Evolutionary conservation across 2,888 invertebrate species (phyloP).

Genomic region (Agonum fuliginosum): DNA sequence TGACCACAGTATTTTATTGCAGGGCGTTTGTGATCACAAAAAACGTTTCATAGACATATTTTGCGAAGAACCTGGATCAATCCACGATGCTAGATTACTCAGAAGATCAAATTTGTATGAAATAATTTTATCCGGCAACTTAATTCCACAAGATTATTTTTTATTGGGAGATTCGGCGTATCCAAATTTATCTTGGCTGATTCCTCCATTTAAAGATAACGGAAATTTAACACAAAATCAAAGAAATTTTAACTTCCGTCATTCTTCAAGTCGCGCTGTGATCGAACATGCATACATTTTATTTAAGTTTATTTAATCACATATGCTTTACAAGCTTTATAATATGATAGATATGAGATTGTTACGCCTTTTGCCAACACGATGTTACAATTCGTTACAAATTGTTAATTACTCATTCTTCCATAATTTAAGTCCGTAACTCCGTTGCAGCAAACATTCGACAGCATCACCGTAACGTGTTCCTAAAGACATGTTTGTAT

Average conservation of each 20-base stretch:
- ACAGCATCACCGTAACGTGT: no score
- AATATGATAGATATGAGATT: no score
- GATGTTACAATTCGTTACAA: no score
- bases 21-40: slow-evolving; percentile 64
- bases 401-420: no score
- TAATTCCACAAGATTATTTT: slow-evolving; percentile 19
- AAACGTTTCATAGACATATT: slow-evolving; percentile 64
- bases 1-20: slow-evolving; percentile 63
- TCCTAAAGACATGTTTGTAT: no score
- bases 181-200: slow-evolving; percentile 62
- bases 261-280: slow-evolving; percentile 64
- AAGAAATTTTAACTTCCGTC: slow-evolving; percentile 65
- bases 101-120: slow-evolving; percentile 61
- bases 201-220: slow-evolving; percentile 66
- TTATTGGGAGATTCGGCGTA: slow-evolving; percentile 66
- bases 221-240: slow-evolving; percentile 64
- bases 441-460: no score
- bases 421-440: no score
- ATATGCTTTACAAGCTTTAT: no score
- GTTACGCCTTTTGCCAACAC: no score
- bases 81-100: slow-evolving; percentile 64
- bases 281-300: slow-evolving; percentile 66
- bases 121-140: background rate
- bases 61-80: slow-evolving; percentile 65
- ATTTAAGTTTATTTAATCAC: no score